Evolutionary conservation across 1,140 invertebrate species (phyloP), one percentile per base, ranked within the genome.

Genomic region (Drosophila quadrilineata): DNA sequence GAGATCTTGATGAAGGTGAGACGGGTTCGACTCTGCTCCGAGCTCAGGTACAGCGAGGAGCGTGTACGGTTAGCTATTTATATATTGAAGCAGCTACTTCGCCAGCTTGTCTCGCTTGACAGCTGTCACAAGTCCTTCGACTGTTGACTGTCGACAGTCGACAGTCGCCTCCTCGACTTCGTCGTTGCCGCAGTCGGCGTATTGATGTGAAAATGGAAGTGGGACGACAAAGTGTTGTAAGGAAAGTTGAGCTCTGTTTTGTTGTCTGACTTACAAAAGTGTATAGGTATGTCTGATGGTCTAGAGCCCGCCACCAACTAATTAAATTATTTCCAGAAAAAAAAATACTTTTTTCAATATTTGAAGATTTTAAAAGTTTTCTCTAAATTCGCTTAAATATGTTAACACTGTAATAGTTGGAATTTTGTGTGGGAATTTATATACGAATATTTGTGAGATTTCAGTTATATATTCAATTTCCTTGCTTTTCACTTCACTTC

Each of bases 381-480:
- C n/a, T n/a, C n/a, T n/a, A n/a, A n/a, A n/a, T n/a, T n/a, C n/a
- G n/a, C n/a, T 36, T 2, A 14, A n/a, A 36, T 6, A 36, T 17
- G 6, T 17, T 16, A 3, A 38, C 63, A 71, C 43, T 60, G 66
- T 70, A 36, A 14, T 31, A 29, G 33, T 35, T 26, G 5, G 5
- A 45, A 43, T 33, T 33, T 22, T 12, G 43, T 54, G 5, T 41
- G 5, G 54, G 12, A 5, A 10, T 21, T 2, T 31, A 28, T 45
- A 41, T 33, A 64, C 33, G 35, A 29, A 58, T 65, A 59, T 65
- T 50, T 59, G 16, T 50, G 16, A 22, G 54, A 65, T 72, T 70
- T 72, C 70, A 72, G 54, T 52, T 69, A n/a, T 69, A 72, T 70
- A 70, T 72, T 72, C 66, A 72, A 72, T 72, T 72, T 72, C 70